Conservation (phyloP, 2,888 invertebrate species). For the Conops quadrifasciatus region DNA sequence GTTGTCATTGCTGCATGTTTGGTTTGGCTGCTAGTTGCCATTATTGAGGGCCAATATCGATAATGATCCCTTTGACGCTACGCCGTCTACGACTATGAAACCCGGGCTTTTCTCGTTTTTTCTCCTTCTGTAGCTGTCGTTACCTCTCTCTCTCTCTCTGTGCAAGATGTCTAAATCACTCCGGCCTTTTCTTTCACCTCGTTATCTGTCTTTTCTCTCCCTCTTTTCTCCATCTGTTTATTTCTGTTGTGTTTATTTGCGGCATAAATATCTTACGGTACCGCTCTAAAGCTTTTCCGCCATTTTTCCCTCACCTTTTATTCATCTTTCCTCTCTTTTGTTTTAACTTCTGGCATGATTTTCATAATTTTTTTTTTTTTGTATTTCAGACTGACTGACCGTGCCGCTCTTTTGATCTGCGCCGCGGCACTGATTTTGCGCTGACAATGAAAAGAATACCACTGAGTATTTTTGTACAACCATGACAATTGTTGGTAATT, state of each 20-base stretch:
- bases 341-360: neutral
- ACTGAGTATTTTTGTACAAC: slow-evolving; percentile 14
- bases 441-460: slow-evolving; percentile 15
- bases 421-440: slow-evolving; percentile 20
- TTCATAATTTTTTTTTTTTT: neutral
- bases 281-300: slow-evolving; percentile 4
- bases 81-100: neutral
- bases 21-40: neutral
- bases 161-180: neutral
- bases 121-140: neutral
- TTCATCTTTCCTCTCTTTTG: neutral
- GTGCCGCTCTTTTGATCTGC: slow-evolving; percentile 22
- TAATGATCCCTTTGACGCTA: too few species aligned
- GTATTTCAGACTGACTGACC: neutral
- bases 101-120: neutral
- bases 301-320: slow-evolving; percentile 5
- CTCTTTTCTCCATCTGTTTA: neutral
- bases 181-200: neutral
- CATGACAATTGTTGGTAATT: slow-evolving; percentile 31
- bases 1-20: neutral
- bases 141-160: neutral
- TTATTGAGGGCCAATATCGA: too few species aligned
- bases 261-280: neutral
- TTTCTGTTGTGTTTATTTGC: neutral
- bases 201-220: neutral